Evolutionary conservation across 2,888 invertebrate species (phyloP).

Genomic region (Idaea straminata): DNA sequence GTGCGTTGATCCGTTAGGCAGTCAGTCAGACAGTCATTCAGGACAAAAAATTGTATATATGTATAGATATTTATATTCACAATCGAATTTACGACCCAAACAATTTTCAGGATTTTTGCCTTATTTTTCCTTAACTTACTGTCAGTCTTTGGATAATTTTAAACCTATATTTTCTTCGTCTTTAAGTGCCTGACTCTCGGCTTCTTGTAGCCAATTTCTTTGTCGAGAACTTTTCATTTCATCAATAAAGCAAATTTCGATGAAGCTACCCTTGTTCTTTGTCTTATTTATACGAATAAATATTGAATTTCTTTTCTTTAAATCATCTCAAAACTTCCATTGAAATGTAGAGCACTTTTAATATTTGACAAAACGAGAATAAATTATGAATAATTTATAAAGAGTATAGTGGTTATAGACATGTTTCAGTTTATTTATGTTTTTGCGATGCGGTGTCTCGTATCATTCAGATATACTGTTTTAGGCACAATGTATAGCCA

Average conservation of each 20-base stretch:
- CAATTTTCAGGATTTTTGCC: not conserved
- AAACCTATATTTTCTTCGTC: not conserved
- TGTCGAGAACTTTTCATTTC: constrained; percentile 2
- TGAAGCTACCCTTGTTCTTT: not conserved
- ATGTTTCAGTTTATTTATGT: too few species aligned
- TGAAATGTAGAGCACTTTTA: not conserved
- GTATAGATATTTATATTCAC: not conserved
- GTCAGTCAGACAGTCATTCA: too few species aligned
- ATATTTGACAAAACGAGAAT: not conserved
- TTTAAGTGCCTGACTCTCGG: not conserved
- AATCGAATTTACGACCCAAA: not conserved
- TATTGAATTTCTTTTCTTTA: not conserved
- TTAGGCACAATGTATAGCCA: too few species aligned
- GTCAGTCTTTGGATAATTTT: not conserved
- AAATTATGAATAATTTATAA: too few species aligned
- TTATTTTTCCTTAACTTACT: not conserved
- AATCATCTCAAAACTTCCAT: not conserved
- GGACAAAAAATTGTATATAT: too few species aligned
- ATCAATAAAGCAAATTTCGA: not conserved
- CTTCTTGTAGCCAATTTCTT: constrained; percentile 5
- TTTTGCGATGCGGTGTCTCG: too few species aligned
- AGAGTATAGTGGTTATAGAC: too few species aligned
- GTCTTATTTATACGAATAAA: not conserved
- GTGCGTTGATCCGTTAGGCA: too few species aligned
- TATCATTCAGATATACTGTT: too few species aligned